Percentiles rank a stretch among this genome's conserved stretches.
These are phyloP conservation scores for Tragelaphus oryx DNA, from an alignment of 2,797 vertebrate species.

Conservation along the genomic window DNA sequence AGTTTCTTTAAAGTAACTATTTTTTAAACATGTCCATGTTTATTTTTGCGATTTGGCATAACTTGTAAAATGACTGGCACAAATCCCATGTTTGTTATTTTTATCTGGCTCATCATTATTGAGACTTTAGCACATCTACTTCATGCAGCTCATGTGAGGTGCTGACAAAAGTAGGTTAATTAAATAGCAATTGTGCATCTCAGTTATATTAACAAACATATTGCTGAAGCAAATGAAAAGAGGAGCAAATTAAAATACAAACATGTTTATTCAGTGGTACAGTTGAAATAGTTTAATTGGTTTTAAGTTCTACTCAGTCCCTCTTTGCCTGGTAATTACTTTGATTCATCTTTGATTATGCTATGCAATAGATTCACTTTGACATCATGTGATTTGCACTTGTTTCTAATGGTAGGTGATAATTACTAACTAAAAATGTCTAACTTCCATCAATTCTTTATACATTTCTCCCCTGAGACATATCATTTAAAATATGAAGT, in stretches of 20 bases:
- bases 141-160: constrained; percentile 32
- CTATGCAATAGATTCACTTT: background rate
- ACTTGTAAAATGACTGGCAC: constrained; percentile 23
- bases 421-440: constrained; percentile 53
- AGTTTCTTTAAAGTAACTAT: background rate
- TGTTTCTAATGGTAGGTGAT: constrained; percentile 45
- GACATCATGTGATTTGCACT: constrained; percentile 39
- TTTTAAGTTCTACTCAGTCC: constrained; percentile 59
- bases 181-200: constrained; percentile 61
- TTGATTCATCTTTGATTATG: constrained; percentile 46
- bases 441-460: constrained; percentile 16
- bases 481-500: constrained; percentile 8
- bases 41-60: background rate
- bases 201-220: constrained; percentile 58
- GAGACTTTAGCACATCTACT: constrained; percentile 46
- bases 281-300: constrained; percentile 72
- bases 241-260: constrained; percentile 66
- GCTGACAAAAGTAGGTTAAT: constrained; percentile 74
- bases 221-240: constrained; percentile 58
- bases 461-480: constrained; percentile 27
- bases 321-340: constrained; percentile 59
- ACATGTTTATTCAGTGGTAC: constrained; percentile 67
- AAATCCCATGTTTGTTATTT: constrained; percentile 60
- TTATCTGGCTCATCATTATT: constrained; percentile 45
- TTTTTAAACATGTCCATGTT: background rate